These are phyloP conservation scores for Stenotaenia linearis DNA, from an alignment of 2,888 invertebrate genomes.

Conservation along the genomic window DNA sequence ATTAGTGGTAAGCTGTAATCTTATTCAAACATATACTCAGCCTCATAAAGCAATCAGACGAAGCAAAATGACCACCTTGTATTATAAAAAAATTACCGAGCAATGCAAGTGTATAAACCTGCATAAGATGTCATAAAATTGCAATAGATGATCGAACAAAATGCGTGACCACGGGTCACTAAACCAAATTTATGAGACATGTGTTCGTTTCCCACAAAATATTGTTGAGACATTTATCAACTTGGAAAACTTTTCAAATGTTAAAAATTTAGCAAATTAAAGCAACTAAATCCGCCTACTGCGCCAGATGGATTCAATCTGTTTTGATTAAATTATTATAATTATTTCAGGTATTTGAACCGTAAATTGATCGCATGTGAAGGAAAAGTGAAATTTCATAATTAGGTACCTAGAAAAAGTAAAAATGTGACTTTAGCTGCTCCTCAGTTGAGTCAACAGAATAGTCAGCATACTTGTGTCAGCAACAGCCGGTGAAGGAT, in stretches of 20 bases:
- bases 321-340: no score
- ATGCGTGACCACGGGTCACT: background rate
- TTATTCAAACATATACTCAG: background rate
- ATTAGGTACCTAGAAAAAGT: background rate
- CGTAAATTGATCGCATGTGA: no score
- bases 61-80: background rate
- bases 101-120: background rate
- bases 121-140: background rate
- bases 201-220: conserved; percentile 14
- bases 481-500: background rate
- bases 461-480: background rate
- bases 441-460: background rate
- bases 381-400: no score
- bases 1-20: background rate
- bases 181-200: background rate
- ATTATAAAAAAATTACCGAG: background rate
- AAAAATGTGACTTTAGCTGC: background rate
- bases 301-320: background rate
- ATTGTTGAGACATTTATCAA: background rate
- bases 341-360: no score
- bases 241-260: no score
- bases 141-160: background rate
- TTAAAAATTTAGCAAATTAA: no score
- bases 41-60: background rate
- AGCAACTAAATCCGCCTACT: no score